Conservation (phyloP, 2,797 vertebrate species). For the Erethizon dorsatum region DNA sequence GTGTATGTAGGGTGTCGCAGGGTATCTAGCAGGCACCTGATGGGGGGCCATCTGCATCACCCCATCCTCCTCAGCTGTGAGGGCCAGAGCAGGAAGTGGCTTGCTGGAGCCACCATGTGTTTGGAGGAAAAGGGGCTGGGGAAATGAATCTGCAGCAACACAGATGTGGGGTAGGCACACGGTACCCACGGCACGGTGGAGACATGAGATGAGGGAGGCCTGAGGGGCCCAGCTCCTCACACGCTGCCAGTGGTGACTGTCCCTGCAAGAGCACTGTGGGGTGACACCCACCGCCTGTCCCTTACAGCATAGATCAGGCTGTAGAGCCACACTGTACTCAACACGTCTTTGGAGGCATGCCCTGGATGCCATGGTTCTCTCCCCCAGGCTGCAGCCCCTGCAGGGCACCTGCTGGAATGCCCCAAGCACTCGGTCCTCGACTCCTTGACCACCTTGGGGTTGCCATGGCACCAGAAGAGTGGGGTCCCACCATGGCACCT, state of each 20-base stretch:
- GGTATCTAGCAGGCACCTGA: neutral
- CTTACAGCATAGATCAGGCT: neutral
- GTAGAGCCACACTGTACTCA: neutral
- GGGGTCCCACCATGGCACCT: neutral
- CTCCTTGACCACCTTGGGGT: neutral
- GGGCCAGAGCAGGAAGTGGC: neutral
- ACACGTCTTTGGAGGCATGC: fast-evolving
- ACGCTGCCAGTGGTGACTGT: fast-evolving
- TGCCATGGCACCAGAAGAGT: neutral
- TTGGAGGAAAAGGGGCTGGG: neutral
- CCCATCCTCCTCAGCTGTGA: too few relatives aligned
- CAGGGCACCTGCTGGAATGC: neutral
- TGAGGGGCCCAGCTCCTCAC: neutral
- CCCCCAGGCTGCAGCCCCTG: neutral
- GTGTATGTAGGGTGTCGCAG: neutral
- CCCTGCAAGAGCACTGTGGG: too few relatives aligned
- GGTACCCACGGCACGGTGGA: neutral
- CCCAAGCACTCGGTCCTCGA: neutral
- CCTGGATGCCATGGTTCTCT: neutral
- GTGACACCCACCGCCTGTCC: neutral
- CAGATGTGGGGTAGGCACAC: neutral
- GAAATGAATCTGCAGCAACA: neutral
- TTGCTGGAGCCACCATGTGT: neutral
- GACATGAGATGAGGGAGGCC: neutral
- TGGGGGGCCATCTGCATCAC: too few relatives aligned